Conservation (phyloP, 2,113 vertebrate species). For the Columba janthina region DNA sequence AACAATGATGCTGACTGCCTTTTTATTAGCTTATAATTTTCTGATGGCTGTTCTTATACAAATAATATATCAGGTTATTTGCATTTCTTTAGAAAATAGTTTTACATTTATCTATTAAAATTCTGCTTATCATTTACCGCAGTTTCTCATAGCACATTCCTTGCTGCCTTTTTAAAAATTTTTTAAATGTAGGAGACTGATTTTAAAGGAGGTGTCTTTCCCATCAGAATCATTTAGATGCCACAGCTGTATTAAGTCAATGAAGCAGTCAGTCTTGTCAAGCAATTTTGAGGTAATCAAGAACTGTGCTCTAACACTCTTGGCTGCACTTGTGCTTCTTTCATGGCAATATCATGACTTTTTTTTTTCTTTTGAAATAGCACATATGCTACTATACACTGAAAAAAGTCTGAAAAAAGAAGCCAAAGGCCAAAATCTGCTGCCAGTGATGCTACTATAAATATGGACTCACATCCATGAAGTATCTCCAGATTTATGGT, state of each 20-base stretch:
- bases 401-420: background rate
- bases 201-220: conserved; percentile 17
- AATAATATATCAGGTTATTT: background rate
- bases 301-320: conserved; percentile 16
- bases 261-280: conserved; percentile 50
- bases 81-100: conserved; percentile 12
- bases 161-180: background rate
- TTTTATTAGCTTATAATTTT: conserved; percentile 43
- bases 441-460: background rate
- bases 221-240: conserved; percentile 23
- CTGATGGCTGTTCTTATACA: background rate
- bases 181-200: background rate
- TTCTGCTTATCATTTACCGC: background rate
- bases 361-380: conserved; percentile 22
- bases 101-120: conserved; percentile 22
- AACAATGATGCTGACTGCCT: background rate
- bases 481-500: background rate
- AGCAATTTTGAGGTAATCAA: conserved; percentile 53
- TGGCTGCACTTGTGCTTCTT: conserved; percentile 41
- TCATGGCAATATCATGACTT: background rate
- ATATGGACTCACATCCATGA: background rate
- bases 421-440: conserved; percentile 6
- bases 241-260: conserved; percentile 25
- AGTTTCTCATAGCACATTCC: background rate
- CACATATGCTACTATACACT: background rate